phyloP scores from a whole-genome alignment of 1,140 invertebrate genomes.

The Steinernema feltiae region DNA sequence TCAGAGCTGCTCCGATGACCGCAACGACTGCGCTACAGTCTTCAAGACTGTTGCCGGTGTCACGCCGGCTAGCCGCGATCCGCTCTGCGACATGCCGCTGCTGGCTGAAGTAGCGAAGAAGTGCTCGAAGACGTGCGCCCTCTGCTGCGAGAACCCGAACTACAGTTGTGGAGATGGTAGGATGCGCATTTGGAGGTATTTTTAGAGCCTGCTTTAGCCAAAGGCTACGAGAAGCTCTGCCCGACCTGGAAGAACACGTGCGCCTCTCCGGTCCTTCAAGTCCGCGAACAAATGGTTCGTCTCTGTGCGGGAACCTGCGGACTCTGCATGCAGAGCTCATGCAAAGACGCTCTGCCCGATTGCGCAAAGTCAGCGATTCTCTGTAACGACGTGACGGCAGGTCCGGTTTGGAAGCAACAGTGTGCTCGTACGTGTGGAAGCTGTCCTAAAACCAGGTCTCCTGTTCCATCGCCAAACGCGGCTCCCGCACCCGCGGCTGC shows the following conservation, averaged over 20 bases:
- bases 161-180: background rate
- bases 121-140: background rate
- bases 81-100: background rate
- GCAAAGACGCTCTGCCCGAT: background rate
- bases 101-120: background rate
- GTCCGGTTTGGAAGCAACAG: background rate
- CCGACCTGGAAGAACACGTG: background rate
- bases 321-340: background rate
- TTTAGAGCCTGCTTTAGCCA: background rate
- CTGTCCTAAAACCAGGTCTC: background rate
- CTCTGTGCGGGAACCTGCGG: background rate
- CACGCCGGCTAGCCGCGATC: background rate
- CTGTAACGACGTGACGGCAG: background rate
- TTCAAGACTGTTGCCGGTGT: background rate
- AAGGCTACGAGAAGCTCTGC: background rate
- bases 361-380: background rate
- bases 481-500: no score
- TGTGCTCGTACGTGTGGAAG: background rate
- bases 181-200: background rate
- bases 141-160: background rate
- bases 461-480: background rate
- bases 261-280: background rate
- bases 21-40: background rate
- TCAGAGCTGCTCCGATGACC: background rate
- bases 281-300: background rate